These are phyloP conservation scores for Pseudochaenichthys georgianus DNA, from an alignment of 2,797 vertebrate species.

Conservation along the genomic window DNA sequence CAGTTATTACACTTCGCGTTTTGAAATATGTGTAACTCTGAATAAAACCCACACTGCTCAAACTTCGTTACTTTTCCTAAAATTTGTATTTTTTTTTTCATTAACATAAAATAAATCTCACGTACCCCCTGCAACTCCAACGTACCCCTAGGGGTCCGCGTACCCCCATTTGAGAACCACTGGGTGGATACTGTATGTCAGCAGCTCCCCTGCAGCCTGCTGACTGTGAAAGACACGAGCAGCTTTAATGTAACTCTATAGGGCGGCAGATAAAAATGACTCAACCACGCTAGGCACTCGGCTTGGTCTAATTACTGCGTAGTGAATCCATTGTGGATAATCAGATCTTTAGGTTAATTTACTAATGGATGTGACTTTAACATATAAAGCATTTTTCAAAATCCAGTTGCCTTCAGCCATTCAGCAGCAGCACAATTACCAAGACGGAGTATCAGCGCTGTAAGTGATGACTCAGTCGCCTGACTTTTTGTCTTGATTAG, in stretches of 20 bases:
- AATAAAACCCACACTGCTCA: no score
- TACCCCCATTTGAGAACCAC: no score
- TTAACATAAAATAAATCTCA: no score
- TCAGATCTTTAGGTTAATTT: slow-evolving; percentile 18
- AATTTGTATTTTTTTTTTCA: no score
- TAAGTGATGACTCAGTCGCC: slow-evolving; percentile 20
- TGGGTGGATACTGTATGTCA: slow-evolving; percentile 39
- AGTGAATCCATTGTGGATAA: slow-evolving; percentile 4
- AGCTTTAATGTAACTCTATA: background rate
- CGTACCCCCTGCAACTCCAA: no score
- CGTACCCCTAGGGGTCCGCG: no score
- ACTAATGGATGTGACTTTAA: background rate
- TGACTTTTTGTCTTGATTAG: slow-evolving; percentile 20
- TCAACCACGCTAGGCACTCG: background rate
- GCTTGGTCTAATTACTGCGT: slow-evolving; percentile 11
- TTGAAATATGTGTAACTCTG: no score
- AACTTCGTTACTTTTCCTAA: no score
- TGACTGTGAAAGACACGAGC: background rate
- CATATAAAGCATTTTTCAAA: background rate
- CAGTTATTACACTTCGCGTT: no score
- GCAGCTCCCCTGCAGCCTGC: slow-evolving; percentile 29
- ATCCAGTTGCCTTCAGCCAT: background rate
- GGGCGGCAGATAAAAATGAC: slow-evolving; percentile 12
- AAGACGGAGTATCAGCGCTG: slow-evolving; percentile 18
- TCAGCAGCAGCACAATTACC: slow-evolving; percentile 15